Conservation (phyloP, 2,888 invertebrate species). For the Macaria liturata region DNA sequence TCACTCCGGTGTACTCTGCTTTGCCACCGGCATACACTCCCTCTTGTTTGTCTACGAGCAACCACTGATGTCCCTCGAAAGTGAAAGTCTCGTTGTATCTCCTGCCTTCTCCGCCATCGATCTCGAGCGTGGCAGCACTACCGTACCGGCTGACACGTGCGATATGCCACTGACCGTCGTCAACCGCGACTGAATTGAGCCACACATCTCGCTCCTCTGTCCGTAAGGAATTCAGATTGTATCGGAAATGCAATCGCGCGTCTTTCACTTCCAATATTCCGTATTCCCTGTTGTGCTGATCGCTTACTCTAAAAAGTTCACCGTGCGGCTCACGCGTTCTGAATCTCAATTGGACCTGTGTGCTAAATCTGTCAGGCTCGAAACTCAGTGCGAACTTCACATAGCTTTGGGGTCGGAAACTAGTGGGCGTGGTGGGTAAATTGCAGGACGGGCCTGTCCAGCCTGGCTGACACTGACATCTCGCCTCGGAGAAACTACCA, state of each 20-base stretch:
- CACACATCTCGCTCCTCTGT: constrained; percentile 96
- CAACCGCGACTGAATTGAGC: constrained; percentile 94
- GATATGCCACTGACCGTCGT: constrained; percentile 98
- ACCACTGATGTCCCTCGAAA: constrained; percentile 95
- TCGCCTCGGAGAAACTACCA: constrained; percentile 93
- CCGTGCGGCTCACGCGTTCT: constrained; percentile 96
- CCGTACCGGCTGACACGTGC: constrained; percentile 96
- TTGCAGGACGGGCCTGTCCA: constrained; percentile 96
- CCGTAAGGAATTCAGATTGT: constrained; percentile 94
- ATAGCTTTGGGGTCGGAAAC: constrained; percentile 96
- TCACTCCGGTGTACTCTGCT: constrained; percentile 96
- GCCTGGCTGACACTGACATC: constrained; percentile 97
- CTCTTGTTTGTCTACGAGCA: constrained; percentile 96
- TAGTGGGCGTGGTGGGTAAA: constrained; percentile 93
- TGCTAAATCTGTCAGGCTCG: constrained; percentile 95
- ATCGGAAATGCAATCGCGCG: constrained; percentile 94
- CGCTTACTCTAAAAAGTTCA: constrained; percentile 96
- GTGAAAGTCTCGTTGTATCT: constrained; percentile 96
- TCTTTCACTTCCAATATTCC: constrained; percentile 96
- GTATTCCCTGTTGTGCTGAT: constrained; percentile 96
- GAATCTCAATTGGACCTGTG: constrained; percentile 96
- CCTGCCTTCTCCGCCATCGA: constrained; percentile 97
- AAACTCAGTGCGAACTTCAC: constrained; percentile 98
- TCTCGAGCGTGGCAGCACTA: constrained; percentile 94
- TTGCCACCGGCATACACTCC: constrained; percentile 98